Percentiles rank a stretch among this genome's conserved stretches.
Evolutionary conservation across 1,140 invertebrate species (phyloP).

Genomic region (Drosophila ercepeae): DNA sequence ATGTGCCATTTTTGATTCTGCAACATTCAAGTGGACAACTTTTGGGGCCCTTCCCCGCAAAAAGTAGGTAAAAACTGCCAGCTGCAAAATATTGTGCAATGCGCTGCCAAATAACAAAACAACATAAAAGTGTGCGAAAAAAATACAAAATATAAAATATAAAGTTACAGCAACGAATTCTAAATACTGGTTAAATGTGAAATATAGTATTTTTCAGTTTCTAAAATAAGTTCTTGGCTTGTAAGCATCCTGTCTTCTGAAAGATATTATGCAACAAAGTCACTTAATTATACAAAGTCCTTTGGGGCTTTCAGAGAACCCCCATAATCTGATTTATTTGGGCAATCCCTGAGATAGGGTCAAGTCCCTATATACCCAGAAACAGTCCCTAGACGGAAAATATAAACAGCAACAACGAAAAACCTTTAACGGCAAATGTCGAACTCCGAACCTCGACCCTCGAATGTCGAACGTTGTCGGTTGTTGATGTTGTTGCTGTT

Average conservation of each 20-base stretch:
- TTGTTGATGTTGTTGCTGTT: slow-evolving; percentile 18
- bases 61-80: slow-evolving; percentile 42
- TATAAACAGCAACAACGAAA: slow-evolving; percentile 58
- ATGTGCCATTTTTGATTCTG: neutral
- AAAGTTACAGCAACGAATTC: slow-evolving; percentile 13
- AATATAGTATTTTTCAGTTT: neutral
- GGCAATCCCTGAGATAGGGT: neutral
- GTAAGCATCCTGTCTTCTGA: neutral
- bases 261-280: too few relatives aligned
- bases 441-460: slow-evolving; percentile 53
- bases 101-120: slow-evolving; percentile 70
- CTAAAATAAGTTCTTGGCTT: neutral
- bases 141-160: neutral
- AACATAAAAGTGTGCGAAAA: slow-evolving; percentile 25
- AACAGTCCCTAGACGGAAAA: neutral
- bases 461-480: slow-evolving; percentile 44
- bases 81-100: slow-evolving; percentile 69
- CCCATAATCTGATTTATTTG: neutral
- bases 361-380: neutral
- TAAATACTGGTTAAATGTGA: slow-evolving; percentile 2
- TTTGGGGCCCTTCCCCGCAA: slow-evolving; percentile 11
- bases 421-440: slow-evolving; percentile 78
- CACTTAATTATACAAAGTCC: neutral
- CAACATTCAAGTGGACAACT: slow-evolving; percentile 66
- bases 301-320: neutral